These are phyloP conservation scores for Pithys albifrons DNA, from an alignment of 2,113 vertebrate genomes.

Conservation along the genomic window DNA sequence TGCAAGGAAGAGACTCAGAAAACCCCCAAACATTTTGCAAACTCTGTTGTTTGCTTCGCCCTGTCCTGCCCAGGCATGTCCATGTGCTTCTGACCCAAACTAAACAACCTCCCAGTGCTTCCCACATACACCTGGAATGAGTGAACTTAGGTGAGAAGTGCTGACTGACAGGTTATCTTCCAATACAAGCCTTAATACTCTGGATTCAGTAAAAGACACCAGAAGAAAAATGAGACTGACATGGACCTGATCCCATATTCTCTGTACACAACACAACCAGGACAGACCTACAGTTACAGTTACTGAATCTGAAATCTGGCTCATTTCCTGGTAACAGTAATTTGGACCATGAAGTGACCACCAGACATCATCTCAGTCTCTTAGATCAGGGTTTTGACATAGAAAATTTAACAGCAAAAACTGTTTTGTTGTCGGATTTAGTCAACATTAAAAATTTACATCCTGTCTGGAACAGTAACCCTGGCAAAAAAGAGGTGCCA, in stretches of 20 bases:
- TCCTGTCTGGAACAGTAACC: neutral
- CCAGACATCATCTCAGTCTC: neutral
- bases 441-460: neutral
- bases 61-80: fast-evolving
- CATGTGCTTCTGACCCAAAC: neutral
- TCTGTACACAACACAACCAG: neutral
- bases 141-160: neutral
- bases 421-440: neutral
- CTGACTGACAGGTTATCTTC: neutral
- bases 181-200: neutral
- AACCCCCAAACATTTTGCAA: fast-evolving
- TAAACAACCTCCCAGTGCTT: fast-evolving
- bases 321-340: neutral
- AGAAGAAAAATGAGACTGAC: neutral
- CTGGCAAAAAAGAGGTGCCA: neutral
- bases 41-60: neutral
- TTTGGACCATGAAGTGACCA: neutral
- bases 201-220: neutral
- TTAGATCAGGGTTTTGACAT: neutral
- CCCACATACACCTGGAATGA: neutral
- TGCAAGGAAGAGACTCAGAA: neutral
- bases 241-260: fast-evolving
- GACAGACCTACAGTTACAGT: neutral
- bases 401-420: neutral
- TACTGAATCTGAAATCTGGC: neutral